A percentile compares a stretch with the other conserved stretches of the same genome.
Conservation (phyloP, 2,797 vertebrate genomes). For the Todus mexicanus region DNA sequence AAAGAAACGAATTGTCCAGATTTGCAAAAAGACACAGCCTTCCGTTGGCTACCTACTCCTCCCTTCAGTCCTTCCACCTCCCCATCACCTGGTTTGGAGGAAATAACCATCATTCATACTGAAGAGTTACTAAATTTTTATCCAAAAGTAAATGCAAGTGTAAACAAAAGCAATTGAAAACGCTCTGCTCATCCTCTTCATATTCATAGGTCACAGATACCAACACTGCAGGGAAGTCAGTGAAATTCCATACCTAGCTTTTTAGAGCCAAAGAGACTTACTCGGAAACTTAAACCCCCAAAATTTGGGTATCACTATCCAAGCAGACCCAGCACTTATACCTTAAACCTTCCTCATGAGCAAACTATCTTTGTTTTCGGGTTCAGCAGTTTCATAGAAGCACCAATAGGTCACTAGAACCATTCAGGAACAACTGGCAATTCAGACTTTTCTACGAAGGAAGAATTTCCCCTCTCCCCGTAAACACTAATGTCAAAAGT, state of each 20-base stretch:
- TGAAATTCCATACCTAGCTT: background rate
- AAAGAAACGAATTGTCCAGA: background rate
- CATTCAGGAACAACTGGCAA: background rate
- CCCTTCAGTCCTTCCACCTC: background rate
- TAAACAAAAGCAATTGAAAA: background rate
- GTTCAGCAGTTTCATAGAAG: background rate
- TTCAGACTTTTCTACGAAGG: background rate
- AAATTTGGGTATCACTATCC: background rate
- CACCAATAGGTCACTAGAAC: background rate
- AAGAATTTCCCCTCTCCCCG: background rate
- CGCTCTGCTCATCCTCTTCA: background rate
- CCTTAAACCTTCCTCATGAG: background rate
- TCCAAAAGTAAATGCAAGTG: background rate
- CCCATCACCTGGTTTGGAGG: background rate
- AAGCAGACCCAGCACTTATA: background rate
- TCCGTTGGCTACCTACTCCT: background rate
- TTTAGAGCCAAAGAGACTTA: background rate
- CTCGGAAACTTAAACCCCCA: background rate
- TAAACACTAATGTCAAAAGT: background rate
- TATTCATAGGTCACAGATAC: background rate
- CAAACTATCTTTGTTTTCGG: background rate
- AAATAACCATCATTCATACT: background rate
- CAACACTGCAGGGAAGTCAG: background rate
- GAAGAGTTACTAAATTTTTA: background rate
- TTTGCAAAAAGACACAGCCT: background rate